These are phyloP conservation scores for Drosophila arizonae DNA, from an alignment of 1,140 invertebrate species.

Conservation along the genomic window DNA sequence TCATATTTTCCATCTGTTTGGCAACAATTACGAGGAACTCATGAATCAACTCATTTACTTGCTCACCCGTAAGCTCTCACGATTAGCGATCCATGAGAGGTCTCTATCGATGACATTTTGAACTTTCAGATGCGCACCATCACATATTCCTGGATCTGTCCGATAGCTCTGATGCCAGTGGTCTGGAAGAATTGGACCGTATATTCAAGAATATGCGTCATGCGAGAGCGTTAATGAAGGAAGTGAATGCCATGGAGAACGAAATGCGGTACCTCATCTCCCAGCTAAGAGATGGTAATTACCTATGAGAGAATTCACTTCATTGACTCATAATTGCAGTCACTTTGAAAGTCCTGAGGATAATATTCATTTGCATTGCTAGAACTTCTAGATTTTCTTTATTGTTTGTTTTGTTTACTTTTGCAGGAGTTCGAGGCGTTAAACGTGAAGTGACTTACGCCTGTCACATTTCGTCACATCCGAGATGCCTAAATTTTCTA, in stretches of 20 bases:
- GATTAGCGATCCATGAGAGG: not conserved
- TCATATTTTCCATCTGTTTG: slow-evolving; percentile 86
- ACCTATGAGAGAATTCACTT: too few species aligned
- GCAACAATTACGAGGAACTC: slow-evolving; percentile 88
- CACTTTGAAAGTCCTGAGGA: too few species aligned
- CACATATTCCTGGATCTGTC: slow-evolving; percentile 86
- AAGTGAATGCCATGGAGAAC: slow-evolving; percentile 86
- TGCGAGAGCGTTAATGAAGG: slow-evolving; percentile 86
- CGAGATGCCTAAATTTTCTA: not conserved
- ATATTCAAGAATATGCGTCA: slow-evolving; percentile 87
- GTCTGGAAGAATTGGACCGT: slow-evolving; percentile 88
- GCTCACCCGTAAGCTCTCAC: slow-evolving; percentile 82
- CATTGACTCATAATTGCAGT: too few species aligned
- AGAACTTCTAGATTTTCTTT: too few species aligned
- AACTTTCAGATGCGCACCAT: slow-evolving; percentile 46
- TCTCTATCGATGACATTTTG: not conserved
- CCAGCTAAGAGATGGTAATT: slow-evolving; percentile 87
- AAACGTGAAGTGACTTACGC: slow-evolving; percentile 84
- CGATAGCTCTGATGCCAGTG: slow-evolving; percentile 89
- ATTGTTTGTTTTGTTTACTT: slow-evolving; percentile 25
- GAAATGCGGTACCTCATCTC: slow-evolving; percentile 86
- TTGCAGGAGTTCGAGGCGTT: slow-evolving; percentile 87
- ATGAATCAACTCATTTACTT: slow-evolving; percentile 86
- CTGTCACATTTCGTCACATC: not conserved
- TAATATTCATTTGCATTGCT: too few species aligned